These are phyloP conservation scores for Rhorus exstirpatorius DNA, from an alignment of 2,888 invertebrate species.

Conservation along the genomic window DNA sequence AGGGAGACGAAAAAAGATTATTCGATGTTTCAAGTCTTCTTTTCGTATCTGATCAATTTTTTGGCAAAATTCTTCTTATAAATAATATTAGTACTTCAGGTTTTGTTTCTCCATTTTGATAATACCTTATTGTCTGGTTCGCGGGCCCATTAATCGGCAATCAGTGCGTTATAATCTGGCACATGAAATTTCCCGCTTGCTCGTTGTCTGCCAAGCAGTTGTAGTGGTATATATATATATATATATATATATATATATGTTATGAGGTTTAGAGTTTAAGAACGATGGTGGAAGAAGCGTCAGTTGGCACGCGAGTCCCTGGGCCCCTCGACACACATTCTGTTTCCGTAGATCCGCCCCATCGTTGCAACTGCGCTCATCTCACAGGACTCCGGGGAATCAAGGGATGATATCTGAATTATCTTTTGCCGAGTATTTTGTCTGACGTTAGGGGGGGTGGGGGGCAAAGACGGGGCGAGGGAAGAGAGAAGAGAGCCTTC, in stretches of 20 bases:
- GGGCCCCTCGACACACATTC: slow-evolving; percentile 67
- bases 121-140: slow-evolving; percentile 4
- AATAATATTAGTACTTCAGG: too few relatives aligned
- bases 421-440: slow-evolving; percentile 75
- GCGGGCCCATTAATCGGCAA: slow-evolving; percentile 61
- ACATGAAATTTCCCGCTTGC: slow-evolving; percentile 46
- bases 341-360: slow-evolving; percentile 68
- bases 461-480: slow-evolving; percentile 17
- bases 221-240: too few relatives aligned
- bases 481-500: slow-evolving; percentile 8
- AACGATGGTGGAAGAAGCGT: slow-evolving; percentile 72
- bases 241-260: background rate
- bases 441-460: slow-evolving; percentile 24
- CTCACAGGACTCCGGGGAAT: slow-evolving; percentile 67
- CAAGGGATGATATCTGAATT: slow-evolving; percentile 83
- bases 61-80: too few relatives aligned
- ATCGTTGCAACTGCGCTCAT: slow-evolving; percentile 66
- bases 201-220: background rate
- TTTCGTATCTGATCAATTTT: too few relatives aligned
- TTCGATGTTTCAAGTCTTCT: too few relatives aligned
- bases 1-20: too few relatives aligned
- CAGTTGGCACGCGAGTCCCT: slow-evolving; percentile 83
- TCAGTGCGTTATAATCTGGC: slow-evolving; percentile 77
- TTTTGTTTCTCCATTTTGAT: background rate
- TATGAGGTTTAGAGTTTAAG: slow-evolving; percentile 20